Conservation (phyloP, 2,888 invertebrate genomes). For the Macrophya alboannulata region DNA sequence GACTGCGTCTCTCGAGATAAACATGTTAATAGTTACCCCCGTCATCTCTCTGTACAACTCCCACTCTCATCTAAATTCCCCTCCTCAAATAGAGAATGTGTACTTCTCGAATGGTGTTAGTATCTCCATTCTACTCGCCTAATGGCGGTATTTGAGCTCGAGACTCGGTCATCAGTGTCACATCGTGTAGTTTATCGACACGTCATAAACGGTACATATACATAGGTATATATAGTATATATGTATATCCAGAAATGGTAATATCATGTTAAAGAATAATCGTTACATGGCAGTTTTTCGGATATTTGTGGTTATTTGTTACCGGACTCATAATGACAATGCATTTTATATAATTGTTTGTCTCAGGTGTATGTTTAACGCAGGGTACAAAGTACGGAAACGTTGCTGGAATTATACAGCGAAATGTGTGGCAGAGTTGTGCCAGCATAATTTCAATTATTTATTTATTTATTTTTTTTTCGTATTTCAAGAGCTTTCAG, state of each 20-base stretch:
- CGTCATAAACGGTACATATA: not conserved
- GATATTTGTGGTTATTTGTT: not conserved
- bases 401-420: not conserved
- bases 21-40: conserved; percentile 16
- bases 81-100: not conserved
- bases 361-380: not conserved
- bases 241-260: not conserved
- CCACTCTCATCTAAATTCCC: conserved; percentile 15
- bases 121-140: not conserved
- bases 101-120: not conserved
- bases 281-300: not conserved
- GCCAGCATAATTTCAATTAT: not conserved
- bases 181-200: not conserved
- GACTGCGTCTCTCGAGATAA: conserved; percentile 49
- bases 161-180: not conserved
- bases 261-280: not conserved
- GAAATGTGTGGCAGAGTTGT: not conserved
- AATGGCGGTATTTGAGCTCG: not conserved
- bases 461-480: not conserved
- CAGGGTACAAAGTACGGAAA: not conserved
- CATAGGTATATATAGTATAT: not conserved
- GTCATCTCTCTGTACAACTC: conserved; percentile 27
- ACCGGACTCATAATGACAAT: not conserved
- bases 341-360: not conserved
- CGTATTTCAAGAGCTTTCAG: not conserved